A percentile compares a stretch with the other conserved stretches of the same genome.
Evolutionary conservation across 2,888 invertebrate genomes (phyloP).

Genomic region (Dioctria rufipes): DNA sequence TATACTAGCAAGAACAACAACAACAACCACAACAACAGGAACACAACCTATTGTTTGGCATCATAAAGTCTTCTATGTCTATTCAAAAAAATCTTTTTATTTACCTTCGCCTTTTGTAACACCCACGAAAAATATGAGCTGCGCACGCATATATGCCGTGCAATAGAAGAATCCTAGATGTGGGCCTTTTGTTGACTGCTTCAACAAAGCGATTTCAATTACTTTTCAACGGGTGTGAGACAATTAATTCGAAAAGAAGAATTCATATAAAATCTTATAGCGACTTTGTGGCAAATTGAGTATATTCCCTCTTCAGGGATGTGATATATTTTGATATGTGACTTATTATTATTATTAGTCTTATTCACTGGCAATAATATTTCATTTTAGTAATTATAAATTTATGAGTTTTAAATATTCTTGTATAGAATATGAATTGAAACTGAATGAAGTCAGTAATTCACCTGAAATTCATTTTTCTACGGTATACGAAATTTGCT

Average conservation of each 20-base stretch:
- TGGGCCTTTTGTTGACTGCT: conserved; percentile 21
- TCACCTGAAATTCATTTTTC: too few species aligned
- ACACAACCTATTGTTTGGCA: conserved; percentile 34
- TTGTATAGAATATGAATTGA: too few species aligned
- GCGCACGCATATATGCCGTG: background rate
- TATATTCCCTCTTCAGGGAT: too few species aligned
- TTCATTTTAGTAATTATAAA: too few species aligned
- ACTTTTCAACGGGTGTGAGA: conserved; percentile 18
- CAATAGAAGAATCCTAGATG: background rate
- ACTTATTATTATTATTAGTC: too few species aligned
- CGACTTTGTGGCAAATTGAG: background rate
- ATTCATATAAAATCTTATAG: background rate
- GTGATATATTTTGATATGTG: too few species aligned
- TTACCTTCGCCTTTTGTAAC: conserved; percentile 28
- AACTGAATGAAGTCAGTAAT: too few species aligned
- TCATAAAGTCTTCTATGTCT: conserved; percentile 34
- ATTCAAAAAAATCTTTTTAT: conserved; percentile 16
- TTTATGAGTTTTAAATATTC: too few species aligned
- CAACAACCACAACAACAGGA: background rate
- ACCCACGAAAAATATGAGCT: conserved; percentile 20
- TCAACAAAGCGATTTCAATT: conserved; percentile 42
- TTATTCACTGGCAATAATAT: too few species aligned
- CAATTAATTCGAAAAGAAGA: background rate
- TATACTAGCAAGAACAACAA: background rate
- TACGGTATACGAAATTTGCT: too few species aligned